Percentiles rank a stretch among this genome's conserved stretches.
Evolutionary conservation across 2,797 vertebrate genomes (phyloP).

Genomic region (Acanthopagrus latus): DNA sequence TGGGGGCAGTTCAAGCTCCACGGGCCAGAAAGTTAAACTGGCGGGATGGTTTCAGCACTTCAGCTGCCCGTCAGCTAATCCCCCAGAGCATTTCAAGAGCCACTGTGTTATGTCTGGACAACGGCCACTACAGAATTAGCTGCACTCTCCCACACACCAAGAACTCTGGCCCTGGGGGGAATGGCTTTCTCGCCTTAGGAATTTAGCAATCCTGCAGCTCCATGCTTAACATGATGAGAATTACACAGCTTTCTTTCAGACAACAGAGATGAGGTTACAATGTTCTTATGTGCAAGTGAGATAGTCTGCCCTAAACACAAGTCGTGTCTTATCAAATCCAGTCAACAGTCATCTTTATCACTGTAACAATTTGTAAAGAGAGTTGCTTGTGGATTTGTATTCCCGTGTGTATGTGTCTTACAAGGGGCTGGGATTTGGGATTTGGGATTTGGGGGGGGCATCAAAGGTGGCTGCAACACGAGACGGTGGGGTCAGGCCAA

Average conservation of each 20-base stretch:
- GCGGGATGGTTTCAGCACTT: conserved; percentile 50
- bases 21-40: conserved; percentile 55
- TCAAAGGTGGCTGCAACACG: conserved; percentile 76
- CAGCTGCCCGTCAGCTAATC: conserved; percentile 65
- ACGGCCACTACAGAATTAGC: conserved; percentile 63
- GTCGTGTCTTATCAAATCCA: conserved; percentile 1
- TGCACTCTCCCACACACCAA: conserved; percentile 46
- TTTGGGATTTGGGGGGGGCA: conserved; percentile 52
- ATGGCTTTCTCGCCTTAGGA: conserved; percentile 23
- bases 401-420: conserved; percentile 27
- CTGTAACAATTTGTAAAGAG: conserved; percentile 42
- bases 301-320: background rate
- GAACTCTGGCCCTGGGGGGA: conserved; percentile 11
- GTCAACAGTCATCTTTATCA: conserved; percentile 29
- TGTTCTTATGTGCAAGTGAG: conserved; percentile 6
- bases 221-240: conserved; percentile 53
- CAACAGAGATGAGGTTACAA: conserved; percentile 21
- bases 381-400: conserved; percentile 40
- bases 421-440: background rate
- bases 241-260: conserved; percentile 35
- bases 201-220: conserved; percentile 31
- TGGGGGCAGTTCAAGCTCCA: conserved; percentile 49
- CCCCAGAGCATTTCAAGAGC: conserved; percentile 65
- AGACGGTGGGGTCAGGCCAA: conserved; percentile 69
- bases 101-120: conserved; percentile 64